Evolutionary conservation across 2,113 vertebrate genomes (phyloP).

Genomic region (Paramormyrops kingsleyae): DNA sequence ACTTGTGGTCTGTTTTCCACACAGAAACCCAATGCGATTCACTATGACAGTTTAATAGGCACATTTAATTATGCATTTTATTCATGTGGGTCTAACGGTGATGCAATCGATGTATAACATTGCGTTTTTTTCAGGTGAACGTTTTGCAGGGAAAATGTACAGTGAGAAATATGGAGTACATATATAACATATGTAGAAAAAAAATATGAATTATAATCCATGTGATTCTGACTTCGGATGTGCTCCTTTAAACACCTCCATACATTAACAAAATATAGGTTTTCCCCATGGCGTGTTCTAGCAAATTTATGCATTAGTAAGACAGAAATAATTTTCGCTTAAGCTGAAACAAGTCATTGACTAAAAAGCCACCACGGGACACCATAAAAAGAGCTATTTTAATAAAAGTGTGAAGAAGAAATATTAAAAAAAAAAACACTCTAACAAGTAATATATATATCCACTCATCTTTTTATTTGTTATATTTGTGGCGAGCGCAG

Average conservation of each 20-base stretch:
- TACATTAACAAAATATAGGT: neutral
- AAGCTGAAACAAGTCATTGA: neutral
- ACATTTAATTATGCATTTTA: neutral
- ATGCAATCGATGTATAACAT: neutral
- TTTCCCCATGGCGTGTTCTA: neutral
- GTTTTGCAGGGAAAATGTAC: neutral
- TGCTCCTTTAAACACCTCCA: neutral
- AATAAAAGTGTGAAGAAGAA: neutral
- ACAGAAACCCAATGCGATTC: neutral
- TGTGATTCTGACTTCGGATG: neutral
- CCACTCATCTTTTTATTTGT: neutral
- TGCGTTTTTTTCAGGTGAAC: neutral
- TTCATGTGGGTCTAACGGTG: neutral
- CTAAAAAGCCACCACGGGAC: neutral
- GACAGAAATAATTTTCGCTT: neutral
- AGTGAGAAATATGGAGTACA: neutral
- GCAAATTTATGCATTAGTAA: neutral
- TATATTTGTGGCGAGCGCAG: neutral
- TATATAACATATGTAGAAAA: neutral
- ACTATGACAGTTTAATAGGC: neutral
- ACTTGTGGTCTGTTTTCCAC: neutral
- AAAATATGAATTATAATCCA: neutral
- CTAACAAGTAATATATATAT: neutral
- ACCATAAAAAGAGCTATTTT: neutral
- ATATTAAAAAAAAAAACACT: neutral